Conservation (phyloP, 2,113 vertebrate genomes). For the Globicephala melas region DNA sequence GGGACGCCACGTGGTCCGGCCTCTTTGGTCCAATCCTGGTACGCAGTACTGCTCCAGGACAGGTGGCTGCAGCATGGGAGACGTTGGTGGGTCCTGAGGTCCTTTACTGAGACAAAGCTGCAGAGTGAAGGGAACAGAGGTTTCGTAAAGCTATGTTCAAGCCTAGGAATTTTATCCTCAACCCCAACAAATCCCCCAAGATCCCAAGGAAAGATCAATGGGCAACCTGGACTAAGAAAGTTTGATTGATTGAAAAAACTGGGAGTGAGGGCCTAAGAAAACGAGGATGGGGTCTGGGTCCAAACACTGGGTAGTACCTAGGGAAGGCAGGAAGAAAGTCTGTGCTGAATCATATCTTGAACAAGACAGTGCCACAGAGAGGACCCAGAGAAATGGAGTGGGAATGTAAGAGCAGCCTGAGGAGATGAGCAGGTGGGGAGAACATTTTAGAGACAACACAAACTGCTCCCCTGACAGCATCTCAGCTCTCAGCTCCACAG, state of each 20-base stretch:
- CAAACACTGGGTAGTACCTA: background rate
- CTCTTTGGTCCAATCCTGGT: conserved; percentile 54
- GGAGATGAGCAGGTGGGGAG: background rate
- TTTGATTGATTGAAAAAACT: background rate
- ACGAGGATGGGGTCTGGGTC: background rate
- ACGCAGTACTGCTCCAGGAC: conserved; percentile 44
- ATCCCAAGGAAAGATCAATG: background rate
- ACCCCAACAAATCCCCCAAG: background rate
- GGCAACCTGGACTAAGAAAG: background rate
- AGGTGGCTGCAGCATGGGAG: conserved; percentile 71
- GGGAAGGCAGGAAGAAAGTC: background rate
- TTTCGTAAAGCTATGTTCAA: background rate
- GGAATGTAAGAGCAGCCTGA: background rate
- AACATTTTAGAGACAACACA: background rate
- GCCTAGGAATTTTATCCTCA: background rate
- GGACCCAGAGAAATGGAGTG: background rate
- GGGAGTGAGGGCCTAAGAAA: background rate
- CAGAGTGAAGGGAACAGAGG: background rate
- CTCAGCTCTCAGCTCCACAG: background rate
- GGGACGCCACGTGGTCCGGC: background rate
- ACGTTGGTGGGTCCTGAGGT: conserved; percentile 49
- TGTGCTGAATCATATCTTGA: background rate
- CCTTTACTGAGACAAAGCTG: conserved; percentile 71
- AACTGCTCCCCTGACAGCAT: background rate
- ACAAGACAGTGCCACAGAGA: background rate